Percentiles rank a stretch among this genome's conserved stretches.
Conservation (phyloP, 2,113 vertebrate genomes). For the Scytalopus superciliaris region DNA sequence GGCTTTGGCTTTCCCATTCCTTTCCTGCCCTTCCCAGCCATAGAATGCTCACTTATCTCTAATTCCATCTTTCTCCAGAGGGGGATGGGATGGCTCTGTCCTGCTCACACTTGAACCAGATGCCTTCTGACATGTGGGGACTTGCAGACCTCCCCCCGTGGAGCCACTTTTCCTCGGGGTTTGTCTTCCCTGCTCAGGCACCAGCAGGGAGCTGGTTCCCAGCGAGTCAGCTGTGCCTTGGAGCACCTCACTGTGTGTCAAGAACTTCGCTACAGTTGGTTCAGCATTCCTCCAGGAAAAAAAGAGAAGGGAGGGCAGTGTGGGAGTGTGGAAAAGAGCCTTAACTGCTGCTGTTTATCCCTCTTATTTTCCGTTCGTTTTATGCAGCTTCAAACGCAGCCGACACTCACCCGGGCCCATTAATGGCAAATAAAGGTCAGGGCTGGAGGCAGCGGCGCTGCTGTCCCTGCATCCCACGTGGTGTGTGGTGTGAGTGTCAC, state of each 20-base stretch:
- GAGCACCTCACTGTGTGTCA: not conserved
- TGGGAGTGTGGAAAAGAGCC: not conserved
- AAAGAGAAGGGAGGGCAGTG: accelerated
- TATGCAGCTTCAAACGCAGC: conserved; percentile 55
- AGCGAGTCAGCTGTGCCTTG: not conserved
- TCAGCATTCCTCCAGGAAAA: conserved; percentile 13
- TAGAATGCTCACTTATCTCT: accelerated
- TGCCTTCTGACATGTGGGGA: not conserved
- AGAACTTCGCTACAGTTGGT: not conserved
- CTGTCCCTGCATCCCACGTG: not conserved
- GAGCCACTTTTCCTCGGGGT: not conserved
- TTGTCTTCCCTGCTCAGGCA: not conserved
- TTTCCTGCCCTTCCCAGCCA: not conserved
- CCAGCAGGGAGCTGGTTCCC: not conserved
- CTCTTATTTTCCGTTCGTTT: conserved; percentile 65
- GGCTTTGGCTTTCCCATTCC: not conserved
- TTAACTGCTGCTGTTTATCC: conserved; percentile 65
- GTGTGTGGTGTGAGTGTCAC: not conserved
- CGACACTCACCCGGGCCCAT: conserved; percentile 34
- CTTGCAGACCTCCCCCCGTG: accelerated
- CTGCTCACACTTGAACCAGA: not conserved
- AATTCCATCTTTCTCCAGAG: accelerated
- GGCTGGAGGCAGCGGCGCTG: conserved; percentile 27
- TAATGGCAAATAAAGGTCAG: conserved; percentile 75
- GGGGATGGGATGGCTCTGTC: not conserved